Evolutionary conservation across 37 sponge, comb jelly and placozoan species (phyloP), one percentile per base, ranked within the genome.

Genomic region (Haliclona indistincta): DNA sequence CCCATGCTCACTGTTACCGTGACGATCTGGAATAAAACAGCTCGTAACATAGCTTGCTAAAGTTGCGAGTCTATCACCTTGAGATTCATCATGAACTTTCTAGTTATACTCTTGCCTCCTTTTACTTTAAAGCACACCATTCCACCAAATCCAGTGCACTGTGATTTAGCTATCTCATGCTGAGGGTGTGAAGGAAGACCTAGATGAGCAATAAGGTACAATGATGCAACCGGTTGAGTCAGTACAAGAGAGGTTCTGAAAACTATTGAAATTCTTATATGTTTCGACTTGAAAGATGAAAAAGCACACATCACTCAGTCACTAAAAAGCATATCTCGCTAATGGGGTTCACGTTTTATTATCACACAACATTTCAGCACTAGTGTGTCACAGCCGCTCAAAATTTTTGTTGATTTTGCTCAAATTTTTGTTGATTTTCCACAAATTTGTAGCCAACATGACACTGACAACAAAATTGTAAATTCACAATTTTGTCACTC

Each of bases 171-270:
- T 72, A 95, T 65, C 71, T 98, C 91, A 66, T 98, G 91, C 63
- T 95, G 89, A 33, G 99, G 99, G 51, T 98, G 99, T 26, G 94
- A 90, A 19, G 93, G 86, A 10, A 95, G 90, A 2, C 99, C 93
- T 84, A 64, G 32, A 20, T 61, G 13, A n/a, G n/a, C n/a, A n/a
- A n/a, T n/a, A 13, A 47, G 49, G 13, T 47, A 47, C 13, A 13
- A 47, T 8, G 49, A 47, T 47, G 49, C 8, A 47, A 47, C n/a
- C n/a, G n/a, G n/a, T n/a, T n/a, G n/a, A n/a, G n/a, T n/a, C n/a
- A n/a, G n/a, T n/a, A n/a, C n/a, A n/a, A n/a, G n/a, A n/a, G n/a
- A n/a, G n/a, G n/a, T n/a, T n/a, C n/a, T n/a, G n/a, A n/a, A n/a
- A n/a, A n/a, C n/a, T n/a, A n/a, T n/a, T n/a, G n/a, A n/a, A n/a